phyloP scores from a whole-genome alignment of 2,888 invertebrate genomes.

The Caenorhabditis doughertyi region DNA sequence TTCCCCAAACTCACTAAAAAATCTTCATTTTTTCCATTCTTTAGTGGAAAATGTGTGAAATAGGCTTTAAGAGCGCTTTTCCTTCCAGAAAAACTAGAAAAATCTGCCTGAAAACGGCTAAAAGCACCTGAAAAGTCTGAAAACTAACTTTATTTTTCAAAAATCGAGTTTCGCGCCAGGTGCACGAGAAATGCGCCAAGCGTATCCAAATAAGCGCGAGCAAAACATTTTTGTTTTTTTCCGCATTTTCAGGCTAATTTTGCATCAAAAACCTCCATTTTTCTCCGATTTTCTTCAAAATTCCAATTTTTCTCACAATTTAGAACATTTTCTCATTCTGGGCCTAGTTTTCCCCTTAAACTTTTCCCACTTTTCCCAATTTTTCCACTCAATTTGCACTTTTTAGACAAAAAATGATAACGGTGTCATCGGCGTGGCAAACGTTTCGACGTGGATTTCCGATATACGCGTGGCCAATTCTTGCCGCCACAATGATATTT shows the following conservation, averaged over 20 bases:
- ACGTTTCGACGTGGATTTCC: conserved; percentile 71
- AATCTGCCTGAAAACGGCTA: background rate
- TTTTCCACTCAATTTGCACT: background rate
- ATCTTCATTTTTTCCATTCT: no score
- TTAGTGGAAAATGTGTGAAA: no score
- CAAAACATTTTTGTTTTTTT: background rate
- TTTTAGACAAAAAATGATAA: conserved; percentile 43
- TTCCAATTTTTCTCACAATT: no score
- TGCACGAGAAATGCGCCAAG: background rate
- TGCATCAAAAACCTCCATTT: no score
- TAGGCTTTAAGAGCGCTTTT: no score
- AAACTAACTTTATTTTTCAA: background rate
- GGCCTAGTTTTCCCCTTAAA: background rate
- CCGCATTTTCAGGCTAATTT: background rate
- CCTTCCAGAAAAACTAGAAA: no score
- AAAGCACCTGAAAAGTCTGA: no score
- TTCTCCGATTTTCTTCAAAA: no score
- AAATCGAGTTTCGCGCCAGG: background rate
- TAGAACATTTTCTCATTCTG: background rate
- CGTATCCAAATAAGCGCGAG: background rate
- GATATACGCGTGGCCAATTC: conserved; percentile 73
- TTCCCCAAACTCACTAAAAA: no score
- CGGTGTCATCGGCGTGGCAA: conserved; percentile 63
- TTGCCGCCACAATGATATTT: conserved; percentile 76
- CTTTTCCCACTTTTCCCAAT: background rate